Conservation (phyloP, 23 tunicate genomes). For the Clavelina lepadiformis region DNA sequence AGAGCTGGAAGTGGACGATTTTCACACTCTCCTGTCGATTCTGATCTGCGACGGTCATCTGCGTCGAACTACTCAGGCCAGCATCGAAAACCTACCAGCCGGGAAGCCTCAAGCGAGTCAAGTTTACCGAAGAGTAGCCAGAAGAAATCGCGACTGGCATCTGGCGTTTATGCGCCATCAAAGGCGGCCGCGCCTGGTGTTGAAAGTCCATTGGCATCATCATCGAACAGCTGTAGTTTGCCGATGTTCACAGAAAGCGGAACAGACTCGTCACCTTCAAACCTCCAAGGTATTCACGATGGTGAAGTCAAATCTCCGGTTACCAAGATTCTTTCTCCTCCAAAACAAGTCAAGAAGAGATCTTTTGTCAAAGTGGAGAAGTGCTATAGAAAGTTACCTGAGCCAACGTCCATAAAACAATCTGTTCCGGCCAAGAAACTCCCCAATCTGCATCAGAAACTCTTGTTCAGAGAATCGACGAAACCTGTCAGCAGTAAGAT, state of each 20-base stretch:
- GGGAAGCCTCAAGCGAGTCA: no score
- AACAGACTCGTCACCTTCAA: slow-evolving; percentile 23
- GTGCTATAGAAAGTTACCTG: slow-evolving; percentile 4
- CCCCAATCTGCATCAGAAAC: slow-evolving; percentile 40
- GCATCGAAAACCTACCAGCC: no score
- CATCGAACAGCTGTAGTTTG: slow-evolving; percentile 27
- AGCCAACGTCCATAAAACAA: neutral
- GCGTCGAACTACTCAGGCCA: no score
- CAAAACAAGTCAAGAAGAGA: neutral
- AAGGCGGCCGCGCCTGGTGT: neutral
- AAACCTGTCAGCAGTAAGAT: neutral
- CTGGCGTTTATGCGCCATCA: neutral
- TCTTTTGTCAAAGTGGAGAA: slow-evolving; percentile 33
- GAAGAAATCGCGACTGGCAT: neutral
- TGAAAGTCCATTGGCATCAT: neutral
- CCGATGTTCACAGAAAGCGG: slow-evolving; percentile 41
- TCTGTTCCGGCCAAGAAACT: slow-evolving; percentile 7
- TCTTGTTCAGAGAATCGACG: slow-evolving; percentile 28
- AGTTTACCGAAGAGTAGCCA: no score
- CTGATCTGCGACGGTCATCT: no score
- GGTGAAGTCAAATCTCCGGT: no score
- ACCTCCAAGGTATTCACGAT: no score
- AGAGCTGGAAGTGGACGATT: no score
- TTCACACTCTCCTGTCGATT: no score
- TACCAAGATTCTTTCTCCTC: no score